Conservation (phyloP, 2,113 vertebrate genomes). For the Ceyx melanurus region DNA sequence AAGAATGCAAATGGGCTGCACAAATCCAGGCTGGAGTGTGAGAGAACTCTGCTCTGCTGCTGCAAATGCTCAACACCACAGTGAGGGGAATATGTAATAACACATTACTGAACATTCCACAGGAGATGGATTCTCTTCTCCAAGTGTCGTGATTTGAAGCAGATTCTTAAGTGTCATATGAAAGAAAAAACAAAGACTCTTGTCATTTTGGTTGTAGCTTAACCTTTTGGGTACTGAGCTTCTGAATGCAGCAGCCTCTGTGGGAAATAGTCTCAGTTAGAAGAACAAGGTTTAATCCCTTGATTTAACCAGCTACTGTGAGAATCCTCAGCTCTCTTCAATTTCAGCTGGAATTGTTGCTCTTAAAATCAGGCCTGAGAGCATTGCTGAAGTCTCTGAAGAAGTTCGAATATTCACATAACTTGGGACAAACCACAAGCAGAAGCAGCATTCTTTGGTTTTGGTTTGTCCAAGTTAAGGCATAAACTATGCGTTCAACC, state of each 20-base stretch:
- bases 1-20: neutral
- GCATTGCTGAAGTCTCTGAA: neutral
- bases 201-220: neutral
- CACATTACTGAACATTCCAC: neutral
- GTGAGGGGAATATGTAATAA: neutral
- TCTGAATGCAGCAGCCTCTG: fast-evolving
- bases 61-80: neutral
- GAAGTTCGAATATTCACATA: neutral
- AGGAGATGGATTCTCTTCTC: neutral
- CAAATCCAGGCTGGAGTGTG: neutral
- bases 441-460: neutral
- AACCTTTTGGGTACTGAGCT: neutral
- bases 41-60: neutral
- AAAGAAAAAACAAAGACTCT: neutral
- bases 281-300: neutral
- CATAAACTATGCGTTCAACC: neutral
- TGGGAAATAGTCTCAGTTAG: neutral
- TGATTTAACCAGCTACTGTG: neutral
- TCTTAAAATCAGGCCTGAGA: neutral
- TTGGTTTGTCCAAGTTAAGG: neutral
- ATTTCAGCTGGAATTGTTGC: neutral
- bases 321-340: neutral
- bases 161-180: neutral
- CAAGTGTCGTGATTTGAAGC: neutral
- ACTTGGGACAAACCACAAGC: neutral